A percentile compares a stretch with the other conserved stretches of the same genome.
These are phyloP conservation scores for Hippocampus barbouri DNA, from an alignment of 2,113 vertebrate species.

Conservation along the genomic window DNA sequence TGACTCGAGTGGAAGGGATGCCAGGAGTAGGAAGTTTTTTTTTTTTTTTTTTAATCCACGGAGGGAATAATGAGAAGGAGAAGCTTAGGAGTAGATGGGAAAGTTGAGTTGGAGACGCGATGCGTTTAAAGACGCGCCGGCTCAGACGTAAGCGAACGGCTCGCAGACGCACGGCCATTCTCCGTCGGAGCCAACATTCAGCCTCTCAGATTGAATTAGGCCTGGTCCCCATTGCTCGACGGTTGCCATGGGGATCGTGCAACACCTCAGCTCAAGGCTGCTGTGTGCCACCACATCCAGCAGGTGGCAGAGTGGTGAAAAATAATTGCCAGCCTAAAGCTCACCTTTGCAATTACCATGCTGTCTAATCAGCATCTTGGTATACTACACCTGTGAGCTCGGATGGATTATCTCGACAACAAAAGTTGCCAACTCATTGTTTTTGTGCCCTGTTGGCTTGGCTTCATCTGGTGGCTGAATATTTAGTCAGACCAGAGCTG, in stretches of 20 bases:
- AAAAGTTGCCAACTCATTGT: too few species aligned
- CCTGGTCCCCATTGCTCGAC: conserved; percentile 81
- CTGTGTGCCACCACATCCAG: conserved; percentile 15
- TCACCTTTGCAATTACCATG: not conserved
- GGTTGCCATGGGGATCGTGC: conserved; percentile 88
- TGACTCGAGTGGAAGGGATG: conserved; percentile 48
- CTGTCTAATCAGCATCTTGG: too few species aligned
- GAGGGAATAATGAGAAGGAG: conserved; percentile 5
- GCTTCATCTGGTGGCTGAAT: too few species aligned
- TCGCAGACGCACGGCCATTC: conserved; percentile 61
- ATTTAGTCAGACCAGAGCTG: too few species aligned
- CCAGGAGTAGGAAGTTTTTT: conserved; percentile 23
- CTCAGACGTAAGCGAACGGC: conserved; percentile 23
- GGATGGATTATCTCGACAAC: too few species aligned
- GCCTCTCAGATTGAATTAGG: conserved; percentile 84
- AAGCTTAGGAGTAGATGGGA: conserved; percentile 42
- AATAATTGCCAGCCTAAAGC: not conserved
- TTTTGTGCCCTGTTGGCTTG: too few species aligned
- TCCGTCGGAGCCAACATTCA: conserved; percentile 62
- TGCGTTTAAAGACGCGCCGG: not conserved
- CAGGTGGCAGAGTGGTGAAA: not conserved
- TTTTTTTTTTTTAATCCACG: conserved; percentile 33
- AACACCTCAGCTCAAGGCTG: conserved; percentile 78
- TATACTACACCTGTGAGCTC: too few species aligned
- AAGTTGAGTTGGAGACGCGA: conserved; percentile 48